These are phyloP conservation scores for Oreohelix idahoensis DNA, from an alignment of 1,140 invertebrate species.

Conservation along the genomic window DNA sequence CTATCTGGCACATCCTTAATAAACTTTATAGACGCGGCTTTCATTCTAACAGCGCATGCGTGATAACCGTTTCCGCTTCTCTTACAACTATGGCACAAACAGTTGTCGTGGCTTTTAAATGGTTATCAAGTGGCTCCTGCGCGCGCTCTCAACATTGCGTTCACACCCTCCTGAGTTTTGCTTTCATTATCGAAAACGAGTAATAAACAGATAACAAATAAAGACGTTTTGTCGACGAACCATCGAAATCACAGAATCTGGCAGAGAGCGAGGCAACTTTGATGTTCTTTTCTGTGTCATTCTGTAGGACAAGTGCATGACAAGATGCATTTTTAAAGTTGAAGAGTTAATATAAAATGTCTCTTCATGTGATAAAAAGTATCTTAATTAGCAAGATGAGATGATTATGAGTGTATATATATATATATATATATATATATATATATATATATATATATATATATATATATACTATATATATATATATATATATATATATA, in stretches of 20 bases:
- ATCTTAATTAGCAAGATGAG: too few species aligned
- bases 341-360: too few species aligned
- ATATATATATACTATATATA: too few species aligned
- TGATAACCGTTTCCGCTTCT: background rate
- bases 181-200: conserved; percentile 17
- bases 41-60: background rate
- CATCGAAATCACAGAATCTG: background rate
- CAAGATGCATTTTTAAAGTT: background rate
- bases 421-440: too few species aligned
- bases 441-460: background rate
- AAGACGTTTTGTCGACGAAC: background rate
- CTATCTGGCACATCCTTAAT: background rate
- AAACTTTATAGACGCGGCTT: background rate
- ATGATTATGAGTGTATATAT: too few species aligned
- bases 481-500: too few species aligned
- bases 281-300: background rate
- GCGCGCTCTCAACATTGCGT: background rate
- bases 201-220: conserved; percentile 15
- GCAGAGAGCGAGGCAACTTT: background rate
- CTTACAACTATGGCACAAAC: background rate
- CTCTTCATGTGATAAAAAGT: too few species aligned
- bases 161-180: background rate
- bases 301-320: background rate
- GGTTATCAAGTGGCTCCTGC: conserved; percentile 11
- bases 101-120: background rate